Conservation (phyloP, 1,140 invertebrate species). For the Heliconius melpomene region DNA sequence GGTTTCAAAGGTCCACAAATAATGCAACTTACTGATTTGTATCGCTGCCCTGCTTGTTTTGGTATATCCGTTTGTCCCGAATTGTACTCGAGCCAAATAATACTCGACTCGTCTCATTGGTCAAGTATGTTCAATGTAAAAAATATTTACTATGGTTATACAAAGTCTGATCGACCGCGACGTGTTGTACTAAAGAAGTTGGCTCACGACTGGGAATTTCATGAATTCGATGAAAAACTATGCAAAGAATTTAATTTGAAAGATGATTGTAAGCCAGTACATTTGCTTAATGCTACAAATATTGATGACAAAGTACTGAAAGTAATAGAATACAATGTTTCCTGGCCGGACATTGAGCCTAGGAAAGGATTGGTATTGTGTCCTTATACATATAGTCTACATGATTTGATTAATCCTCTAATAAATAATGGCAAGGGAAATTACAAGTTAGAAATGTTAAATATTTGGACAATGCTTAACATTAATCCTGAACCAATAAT, state of each 20-base stretch:
- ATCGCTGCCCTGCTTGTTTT: conserved; percentile 69
- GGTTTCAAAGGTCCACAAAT: conserved; percentile 60
- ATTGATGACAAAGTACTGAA: conserved; percentile 63
- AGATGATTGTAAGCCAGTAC: conserved; percentile 55
- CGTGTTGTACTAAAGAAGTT: conserved; percentile 68
- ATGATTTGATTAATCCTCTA: conserved; percentile 58
- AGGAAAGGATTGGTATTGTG: conserved; percentile 65
- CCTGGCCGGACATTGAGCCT: conserved; percentile 55
- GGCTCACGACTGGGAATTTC: conserved; percentile 65
- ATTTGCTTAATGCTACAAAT: conserved; percentile 58
- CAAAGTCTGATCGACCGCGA: conserved; percentile 54
- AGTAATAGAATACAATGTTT: conserved; percentile 62
- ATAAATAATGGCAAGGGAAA: conserved; percentile 49
- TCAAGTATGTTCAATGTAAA: conserved; percentile 66
- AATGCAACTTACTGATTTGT: conserved; percentile 63
- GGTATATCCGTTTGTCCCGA: conserved; percentile 69
- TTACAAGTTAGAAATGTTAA: conserved; percentile 59
- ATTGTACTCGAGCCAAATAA: conserved; percentile 69
- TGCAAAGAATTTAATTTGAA: conserved; percentile 59
- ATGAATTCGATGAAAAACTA: conserved; percentile 61
- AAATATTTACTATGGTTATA: conserved; percentile 69
- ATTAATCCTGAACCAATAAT: conserved; percentile 74
- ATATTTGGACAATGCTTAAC: conserved; percentile 73
- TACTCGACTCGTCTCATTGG: conserved; percentile 52
- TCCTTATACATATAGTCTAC: conserved; percentile 66